Conservation (phyloP, 2,113 vertebrate genomes). For the Amphilophus citrinellus region DNA sequence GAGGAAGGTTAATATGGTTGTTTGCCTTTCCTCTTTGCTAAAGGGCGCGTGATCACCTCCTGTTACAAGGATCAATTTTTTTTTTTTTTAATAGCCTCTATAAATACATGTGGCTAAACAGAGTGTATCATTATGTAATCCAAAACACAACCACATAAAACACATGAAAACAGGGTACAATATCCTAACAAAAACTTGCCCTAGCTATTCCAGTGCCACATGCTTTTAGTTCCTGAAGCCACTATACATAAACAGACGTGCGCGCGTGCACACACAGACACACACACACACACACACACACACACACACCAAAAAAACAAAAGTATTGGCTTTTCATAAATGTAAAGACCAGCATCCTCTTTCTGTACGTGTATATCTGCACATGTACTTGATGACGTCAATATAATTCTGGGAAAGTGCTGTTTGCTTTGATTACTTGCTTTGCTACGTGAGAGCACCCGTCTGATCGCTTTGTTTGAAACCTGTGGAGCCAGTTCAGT, state of each 20-base stretch:
- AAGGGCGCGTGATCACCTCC: background rate
- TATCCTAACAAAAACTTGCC: background rate
- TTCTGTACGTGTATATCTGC: background rate
- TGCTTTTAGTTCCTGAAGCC: background rate
- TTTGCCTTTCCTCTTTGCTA: slow-evolving; percentile 44
- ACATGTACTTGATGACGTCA: background rate
- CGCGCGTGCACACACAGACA: too few relatives aligned
- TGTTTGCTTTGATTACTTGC: slow-evolving; percentile 22
- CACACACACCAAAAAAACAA: background rate
- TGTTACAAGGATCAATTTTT: background rate
- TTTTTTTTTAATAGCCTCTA: slow-evolving; percentile 19
- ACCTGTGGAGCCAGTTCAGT: background rate
- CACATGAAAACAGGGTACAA: background rate
- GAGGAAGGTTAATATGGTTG: background rate
- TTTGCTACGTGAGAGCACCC: background rate
- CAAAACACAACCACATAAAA: background rate
- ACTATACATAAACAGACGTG: background rate
- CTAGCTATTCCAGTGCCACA: background rate
- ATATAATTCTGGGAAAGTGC: slow-evolving; percentile 1
- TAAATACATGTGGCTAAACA: slow-evolving; percentile 24
- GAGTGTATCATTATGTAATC: slow-evolving; percentile 22
- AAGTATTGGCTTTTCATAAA: background rate
- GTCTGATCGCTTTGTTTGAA: background rate
- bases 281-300: too few relatives aligned
- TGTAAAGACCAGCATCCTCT: background rate